These are phyloP conservation scores for Cheilosia impressa DNA, from an alignment of 2,888 invertebrate genomes.

Conservation along the genomic window DNA sequence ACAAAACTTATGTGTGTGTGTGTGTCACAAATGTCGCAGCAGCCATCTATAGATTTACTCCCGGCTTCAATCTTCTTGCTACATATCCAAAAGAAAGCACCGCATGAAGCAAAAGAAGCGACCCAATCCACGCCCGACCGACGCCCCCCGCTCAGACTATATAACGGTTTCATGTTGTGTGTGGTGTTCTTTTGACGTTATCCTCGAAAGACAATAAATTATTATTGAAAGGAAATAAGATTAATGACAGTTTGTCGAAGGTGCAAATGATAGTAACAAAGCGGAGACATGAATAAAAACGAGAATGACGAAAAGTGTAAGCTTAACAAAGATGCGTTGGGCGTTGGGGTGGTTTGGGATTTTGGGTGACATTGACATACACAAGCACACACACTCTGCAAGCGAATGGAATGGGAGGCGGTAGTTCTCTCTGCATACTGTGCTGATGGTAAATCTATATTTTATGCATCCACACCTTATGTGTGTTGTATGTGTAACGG, in stretches of 20 bases:
- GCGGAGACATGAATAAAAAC: slow-evolving; percentile 72
- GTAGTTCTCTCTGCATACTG: not conserved
- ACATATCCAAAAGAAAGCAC: slow-evolving; percentile 1
- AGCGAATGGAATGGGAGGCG: not conserved
- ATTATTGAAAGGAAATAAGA: slow-evolving; percentile 75
- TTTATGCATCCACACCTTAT: slow-evolving; percentile 70
- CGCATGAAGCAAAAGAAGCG: slow-evolving; percentile 14
- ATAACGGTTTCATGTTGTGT: slow-evolving; percentile 30
- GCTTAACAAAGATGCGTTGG: slow-evolving; percentile 64
- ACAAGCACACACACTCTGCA: not conserved
- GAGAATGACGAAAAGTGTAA: slow-evolving; percentile 71
- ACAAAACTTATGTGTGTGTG: slow-evolving; percentile 35
- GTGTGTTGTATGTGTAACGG: slow-evolving; percentile 43
- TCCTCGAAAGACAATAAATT: slow-evolving; percentile 74
- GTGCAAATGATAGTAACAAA: slow-evolving; percentile 75
- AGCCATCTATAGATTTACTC: slow-evolving; percentile 10
- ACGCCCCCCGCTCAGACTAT: slow-evolving; percentile 22
- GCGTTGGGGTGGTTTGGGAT: not conserved
- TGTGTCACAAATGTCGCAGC: slow-evolving; percentile 9
- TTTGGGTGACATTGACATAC: not conserved
- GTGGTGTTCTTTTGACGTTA: slow-evolving; percentile 71
- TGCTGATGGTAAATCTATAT: slow-evolving; percentile 65
- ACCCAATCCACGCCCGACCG: slow-evolving; percentile 45
- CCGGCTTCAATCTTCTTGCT: slow-evolving; percentile 1
- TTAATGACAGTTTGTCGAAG: slow-evolving; percentile 76